A percentile compares a stretch with the other conserved stretches of the same genome.
phyloP scores from a whole-genome alignment of 37 sponge, comb jelly and placozoan species.

The Corticium candelabrum region DNA sequence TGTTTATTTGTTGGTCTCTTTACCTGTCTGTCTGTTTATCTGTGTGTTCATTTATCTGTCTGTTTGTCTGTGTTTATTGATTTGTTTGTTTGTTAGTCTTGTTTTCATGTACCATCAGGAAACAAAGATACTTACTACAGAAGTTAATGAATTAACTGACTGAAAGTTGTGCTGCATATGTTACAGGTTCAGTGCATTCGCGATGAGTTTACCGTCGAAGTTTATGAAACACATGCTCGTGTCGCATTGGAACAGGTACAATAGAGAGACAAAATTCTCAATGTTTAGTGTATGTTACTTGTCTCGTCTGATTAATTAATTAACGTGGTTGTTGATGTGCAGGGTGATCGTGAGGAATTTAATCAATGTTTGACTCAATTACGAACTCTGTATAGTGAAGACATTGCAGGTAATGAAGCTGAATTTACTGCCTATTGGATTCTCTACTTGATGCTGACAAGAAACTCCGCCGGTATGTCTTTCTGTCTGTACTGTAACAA shows the following conservation, averaged over 20 bases:
- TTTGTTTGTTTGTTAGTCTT: too few species aligned
- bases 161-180: neutral
- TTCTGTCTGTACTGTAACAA: neutral
- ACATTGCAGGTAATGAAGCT: slow-evolving; percentile 37
- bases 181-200: slow-evolving; percentile 74
- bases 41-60: too few species aligned
- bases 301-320: neutral
- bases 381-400: slow-evolving; percentile 49
- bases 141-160: neutral
- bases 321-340: neutral
- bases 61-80: too few species aligned
- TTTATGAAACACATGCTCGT: slow-evolving; percentile 94
- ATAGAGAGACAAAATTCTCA: neutral
- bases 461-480: slow-evolving; percentile 53
- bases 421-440: slow-evolving; percentile 93
- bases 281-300: neutral
- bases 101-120: too few species aligned
- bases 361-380: slow-evolving; percentile 96
- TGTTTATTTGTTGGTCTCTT: too few species aligned
- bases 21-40: too few species aligned
- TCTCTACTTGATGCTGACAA: slow-evolving; percentile 78
- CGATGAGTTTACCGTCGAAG: slow-evolving; percentile 82
- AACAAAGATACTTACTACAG: too few species aligned
- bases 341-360: slow-evolving; percentile 88
- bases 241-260: slow-evolving; percentile 84